These are phyloP conservation scores for Trilocha varians DNA, from an alignment of 2,888 invertebrate genomes.

Conservation along the genomic window DNA sequence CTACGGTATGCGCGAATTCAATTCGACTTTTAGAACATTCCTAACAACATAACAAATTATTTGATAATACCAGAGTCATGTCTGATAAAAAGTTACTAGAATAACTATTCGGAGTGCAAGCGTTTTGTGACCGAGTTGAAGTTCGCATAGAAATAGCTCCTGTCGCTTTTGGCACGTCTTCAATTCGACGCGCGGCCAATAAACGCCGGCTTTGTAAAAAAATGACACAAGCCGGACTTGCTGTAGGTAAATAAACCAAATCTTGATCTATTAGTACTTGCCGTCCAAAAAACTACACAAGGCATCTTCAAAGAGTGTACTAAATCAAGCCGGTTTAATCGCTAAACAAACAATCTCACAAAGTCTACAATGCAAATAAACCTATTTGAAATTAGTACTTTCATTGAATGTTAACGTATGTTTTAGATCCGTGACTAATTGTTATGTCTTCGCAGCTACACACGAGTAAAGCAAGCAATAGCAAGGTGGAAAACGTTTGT, in stretches of 20 bases:
- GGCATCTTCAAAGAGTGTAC: constrained; percentile 42
- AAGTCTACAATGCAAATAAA: not conserved
- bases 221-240: constrained; percentile 39
- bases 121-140: constrained; percentile 6
- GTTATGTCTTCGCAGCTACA: too few species aligned
- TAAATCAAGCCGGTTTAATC: constrained; percentile 36
- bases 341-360: constrained; percentile 27
- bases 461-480: too few species aligned
- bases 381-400: not conserved
- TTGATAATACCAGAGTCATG: too few species aligned
- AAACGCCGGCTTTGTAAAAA: constrained; percentile 46
- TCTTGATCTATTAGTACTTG: constrained; percentile 29
- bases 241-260: constrained; percentile 41
- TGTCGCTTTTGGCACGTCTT: constrained; percentile 57
- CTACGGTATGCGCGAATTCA: too few species aligned
- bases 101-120: not conserved
- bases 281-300: constrained; percentile 25
- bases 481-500: too few species aligned
- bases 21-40: too few species aligned
- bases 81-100: not conserved
- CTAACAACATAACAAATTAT: too few species aligned
- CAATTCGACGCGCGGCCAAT: constrained; percentile 37
- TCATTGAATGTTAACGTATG: too few species aligned
- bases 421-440: too few species aligned
- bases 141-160: constrained; percentile 48